A percentile compares a stretch with the other conserved stretches of the same genome.
These are phyloP conservation scores for Poeciliopsis gracilis DNA, from an alignment of 2,797 vertebrate species.

Conservation along the genomic window DNA sequence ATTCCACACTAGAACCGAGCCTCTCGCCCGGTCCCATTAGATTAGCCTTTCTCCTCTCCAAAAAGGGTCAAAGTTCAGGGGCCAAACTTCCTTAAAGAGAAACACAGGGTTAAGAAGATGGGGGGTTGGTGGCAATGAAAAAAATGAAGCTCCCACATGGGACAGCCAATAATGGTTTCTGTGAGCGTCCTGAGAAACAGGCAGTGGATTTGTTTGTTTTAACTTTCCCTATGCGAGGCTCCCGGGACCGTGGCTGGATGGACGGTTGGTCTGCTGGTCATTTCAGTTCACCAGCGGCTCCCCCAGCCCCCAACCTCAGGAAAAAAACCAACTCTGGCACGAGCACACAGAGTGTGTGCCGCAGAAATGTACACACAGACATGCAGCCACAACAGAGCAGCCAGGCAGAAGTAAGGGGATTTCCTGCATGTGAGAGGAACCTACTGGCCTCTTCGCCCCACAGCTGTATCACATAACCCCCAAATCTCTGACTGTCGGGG, in stretches of 20 bases:
- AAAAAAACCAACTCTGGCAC: conserved; percentile 59
- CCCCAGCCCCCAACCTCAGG: background rate
- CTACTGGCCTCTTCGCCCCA: conserved; percentile 50
- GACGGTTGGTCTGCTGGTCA: conserved; percentile 32
- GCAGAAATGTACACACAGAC: conserved; percentile 68
- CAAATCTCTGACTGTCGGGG: conserved; percentile 36
- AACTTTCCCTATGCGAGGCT: conserved; percentile 59
- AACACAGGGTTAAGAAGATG: conserved; percentile 27
- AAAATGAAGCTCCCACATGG: conserved; percentile 10
- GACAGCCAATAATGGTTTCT: conserved; percentile 56
- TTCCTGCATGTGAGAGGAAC: conserved; percentile 65
- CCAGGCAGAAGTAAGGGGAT: conserved; percentile 71
- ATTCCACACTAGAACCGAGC: conserved; percentile 38
- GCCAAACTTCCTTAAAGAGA: conserved; percentile 56
- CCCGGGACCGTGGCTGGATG: conserved; percentile 43
- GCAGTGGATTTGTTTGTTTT: conserved; percentile 64
- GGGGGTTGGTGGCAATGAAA: conserved; percentile 10
- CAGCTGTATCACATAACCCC: conserved; percentile 53
- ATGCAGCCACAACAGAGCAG: conserved; percentile 60
- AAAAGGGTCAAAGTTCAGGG: conserved; percentile 65
- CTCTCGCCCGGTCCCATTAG: conserved; percentile 32
- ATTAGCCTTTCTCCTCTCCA: conserved; percentile 42
- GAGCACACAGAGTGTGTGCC: conserved; percentile 56
- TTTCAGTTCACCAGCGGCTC: conserved; percentile 28
- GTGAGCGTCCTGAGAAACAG: conserved; percentile 64